Evolutionary conservation across 1,140 invertebrate genomes (phyloP), one percentile per base, ranked within the genome.

Genomic region (Spodoptera frugiperda): DNA sequence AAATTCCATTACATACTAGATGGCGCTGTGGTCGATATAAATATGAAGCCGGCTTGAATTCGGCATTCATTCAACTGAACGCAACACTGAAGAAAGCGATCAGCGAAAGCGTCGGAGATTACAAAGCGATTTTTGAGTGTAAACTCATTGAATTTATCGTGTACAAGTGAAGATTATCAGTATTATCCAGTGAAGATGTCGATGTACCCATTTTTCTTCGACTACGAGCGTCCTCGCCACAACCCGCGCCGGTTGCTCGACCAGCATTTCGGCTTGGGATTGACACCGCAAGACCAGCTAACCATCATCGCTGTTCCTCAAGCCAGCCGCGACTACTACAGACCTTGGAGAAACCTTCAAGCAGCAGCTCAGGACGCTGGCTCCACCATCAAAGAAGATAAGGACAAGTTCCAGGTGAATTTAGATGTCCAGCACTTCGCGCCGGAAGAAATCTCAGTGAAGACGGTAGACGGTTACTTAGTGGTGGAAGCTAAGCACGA

Each of bases 351-450:
- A 30, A 87, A 91, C 55, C 75, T 87, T 10, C 81, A 77, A 48
- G 84, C 88, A 2, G 65, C 86, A 8, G 73, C 79, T 1, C 81
- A 79, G 33, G 88, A 89, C 44, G 39, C 78, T 5, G 86, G 85
- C 8, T 89, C 86, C 1, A 84, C 83, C 1, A 87, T 91, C 11
- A 90, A 86, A 57, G 77, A 79, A 48, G 88, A 91, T 3, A 90
- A 89, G 65, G 81, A 87, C 49, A 88, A 87, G 59, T 96, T 96
- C 79, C 95, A 97, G 87, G 95, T 97, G 0, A 96, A 95, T 82
- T 90, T 98, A 80, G 97, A 98, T 87, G 97, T 98, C 1, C 96
- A 97, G 46, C 97, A 98, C 77, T 98, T 98, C 85, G 94, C 95
- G 48, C 97, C 97, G 0, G 96, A 97, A 71, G 98, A 98, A 86